Conservation (phyloP, 2,113 vertebrate genomes). For the Columba janthina region DNA sequence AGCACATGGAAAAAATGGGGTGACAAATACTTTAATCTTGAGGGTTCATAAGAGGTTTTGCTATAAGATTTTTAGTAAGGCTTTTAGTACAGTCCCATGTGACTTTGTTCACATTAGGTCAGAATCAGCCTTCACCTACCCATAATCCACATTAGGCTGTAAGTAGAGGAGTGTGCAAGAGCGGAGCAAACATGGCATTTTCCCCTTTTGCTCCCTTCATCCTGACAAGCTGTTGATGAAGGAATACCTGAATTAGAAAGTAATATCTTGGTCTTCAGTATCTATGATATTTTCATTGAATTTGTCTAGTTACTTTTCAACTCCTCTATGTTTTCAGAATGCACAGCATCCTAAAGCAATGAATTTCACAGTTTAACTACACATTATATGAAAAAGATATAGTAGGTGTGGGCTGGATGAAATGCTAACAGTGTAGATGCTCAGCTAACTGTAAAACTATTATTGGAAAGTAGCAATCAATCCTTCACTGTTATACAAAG, state of each 20-base stretch:
- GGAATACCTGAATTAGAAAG: background rate
- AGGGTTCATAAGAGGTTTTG: background rate
- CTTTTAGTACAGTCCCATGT: background rate
- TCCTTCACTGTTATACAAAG: background rate
- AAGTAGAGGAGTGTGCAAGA: background rate
- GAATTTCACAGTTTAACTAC: background rate
- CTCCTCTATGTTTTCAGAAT: background rate
- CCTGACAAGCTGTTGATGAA: background rate
- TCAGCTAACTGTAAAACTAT: background rate
- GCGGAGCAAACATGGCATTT: background rate
- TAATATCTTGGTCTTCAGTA: background rate
- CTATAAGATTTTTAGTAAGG: background rate
- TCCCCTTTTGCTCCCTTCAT: background rate
- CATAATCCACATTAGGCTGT: background rate
- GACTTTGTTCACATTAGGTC: background rate
- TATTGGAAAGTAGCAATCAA: background rate
- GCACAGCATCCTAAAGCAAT: background rate
- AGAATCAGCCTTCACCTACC: background rate
- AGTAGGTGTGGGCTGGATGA: background rate
- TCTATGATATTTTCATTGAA: background rate
- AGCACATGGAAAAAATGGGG: background rate
- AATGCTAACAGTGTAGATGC: background rate
- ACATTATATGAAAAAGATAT: background rate
- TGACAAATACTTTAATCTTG: rapidly evolving
- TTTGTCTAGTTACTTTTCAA: background rate